Conservation (phyloP, 2,888 invertebrate genomes). For the Gisinianus flammeolus region DNA sequence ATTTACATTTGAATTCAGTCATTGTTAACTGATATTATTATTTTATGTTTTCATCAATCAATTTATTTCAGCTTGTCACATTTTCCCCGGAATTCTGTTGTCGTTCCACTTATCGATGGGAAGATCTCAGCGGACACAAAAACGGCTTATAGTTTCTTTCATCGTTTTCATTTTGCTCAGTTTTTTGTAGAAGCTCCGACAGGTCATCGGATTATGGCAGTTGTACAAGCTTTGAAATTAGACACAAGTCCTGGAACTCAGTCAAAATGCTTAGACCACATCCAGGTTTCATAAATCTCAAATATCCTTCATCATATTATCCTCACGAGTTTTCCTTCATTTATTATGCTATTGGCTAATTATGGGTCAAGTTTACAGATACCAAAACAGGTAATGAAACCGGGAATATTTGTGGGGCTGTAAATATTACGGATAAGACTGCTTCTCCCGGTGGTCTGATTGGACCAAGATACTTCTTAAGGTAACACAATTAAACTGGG, state of each 20-base stretch:
- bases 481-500: background rate
- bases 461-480: constrained; percentile 13
- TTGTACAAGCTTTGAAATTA: constrained; percentile 1
- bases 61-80: too few species aligned
- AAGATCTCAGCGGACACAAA: background rate
- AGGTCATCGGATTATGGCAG: background rate
- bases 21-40: too few species aligned
- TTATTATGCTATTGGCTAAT: background rate
- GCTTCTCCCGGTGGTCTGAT: background rate
- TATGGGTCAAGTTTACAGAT: constrained; percentile 3
- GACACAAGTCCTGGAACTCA: background rate
- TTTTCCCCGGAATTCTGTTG: constrained; percentile 9
- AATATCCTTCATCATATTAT: background rate
- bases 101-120: background rate
- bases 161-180: constrained; percentile 9
- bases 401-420: background rate
- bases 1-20: too few species aligned
- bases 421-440: background rate
- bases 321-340: background rate
- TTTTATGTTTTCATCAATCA: too few species aligned
- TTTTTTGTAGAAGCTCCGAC: constrained; percentile 6
- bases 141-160: background rate
- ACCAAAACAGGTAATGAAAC: background rate
- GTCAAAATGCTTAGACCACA: constrained; percentile 9
- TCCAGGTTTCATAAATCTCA: background rate